phyloP scores from a whole-genome alignment of 1,140 invertebrate species.

The Thrips palmi region DNA sequence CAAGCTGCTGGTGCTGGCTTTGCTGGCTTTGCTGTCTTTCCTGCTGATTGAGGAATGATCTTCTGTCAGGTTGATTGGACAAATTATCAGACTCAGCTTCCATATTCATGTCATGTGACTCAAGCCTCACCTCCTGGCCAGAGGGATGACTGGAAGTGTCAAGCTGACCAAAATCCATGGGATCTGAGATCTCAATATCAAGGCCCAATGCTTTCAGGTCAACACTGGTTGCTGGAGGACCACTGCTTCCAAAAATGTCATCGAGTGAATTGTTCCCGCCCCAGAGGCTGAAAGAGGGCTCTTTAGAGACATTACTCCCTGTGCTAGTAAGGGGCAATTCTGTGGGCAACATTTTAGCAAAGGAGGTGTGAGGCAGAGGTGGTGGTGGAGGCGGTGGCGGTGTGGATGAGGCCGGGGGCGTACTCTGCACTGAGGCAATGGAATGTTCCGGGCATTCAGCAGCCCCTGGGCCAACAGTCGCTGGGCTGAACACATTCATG shows the following conservation, averaged over 20 bases:
- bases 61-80: too few species aligned
- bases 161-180: conserved; percentile 34
- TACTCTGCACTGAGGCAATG: conserved; percentile 15
- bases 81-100: conserved; percentile 13
- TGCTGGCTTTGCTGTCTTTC: too few species aligned
- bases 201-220: conserved; percentile 28
- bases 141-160: too few species aligned
- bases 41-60: too few species aligned
- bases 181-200: conserved; percentile 31
- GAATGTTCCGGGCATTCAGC: conserved; percentile 17
- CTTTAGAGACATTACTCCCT: too few species aligned
- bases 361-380: conserved; percentile 27
- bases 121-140: too few species aligned
- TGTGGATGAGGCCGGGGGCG: conserved; percentile 21
- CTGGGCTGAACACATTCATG: conserved; percentile 25
- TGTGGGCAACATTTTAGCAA: conserved; percentile 28
- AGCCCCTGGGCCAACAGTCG: conserved; percentile 27
- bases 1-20: background rate
- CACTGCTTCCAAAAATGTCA: too few species aligned
- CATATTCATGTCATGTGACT: conserved; percentile 24
- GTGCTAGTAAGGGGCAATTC: too few species aligned
- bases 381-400: conserved; percentile 25
- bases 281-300: too few species aligned
- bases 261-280: too few species aligned
- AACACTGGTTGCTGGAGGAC: too few species aligned